Evolutionary conservation across 2,113 vertebrate genomes (phyloP).

Genomic region (Pheucticus melanocephalus): DNA sequence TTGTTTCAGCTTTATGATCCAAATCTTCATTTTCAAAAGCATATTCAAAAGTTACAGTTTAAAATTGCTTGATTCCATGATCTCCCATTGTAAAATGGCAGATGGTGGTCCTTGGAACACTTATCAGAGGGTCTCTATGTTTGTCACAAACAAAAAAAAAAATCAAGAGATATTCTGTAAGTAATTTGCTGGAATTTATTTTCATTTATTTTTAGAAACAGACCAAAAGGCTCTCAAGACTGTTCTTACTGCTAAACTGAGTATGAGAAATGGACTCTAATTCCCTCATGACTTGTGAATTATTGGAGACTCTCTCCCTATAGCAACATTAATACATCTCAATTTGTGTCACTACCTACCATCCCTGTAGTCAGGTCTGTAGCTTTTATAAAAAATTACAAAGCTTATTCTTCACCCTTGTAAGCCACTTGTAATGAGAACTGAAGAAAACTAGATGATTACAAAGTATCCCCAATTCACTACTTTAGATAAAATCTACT

Average conservation of each 20-base stretch:
- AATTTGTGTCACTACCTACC: background rate
- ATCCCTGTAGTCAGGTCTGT: background rate
- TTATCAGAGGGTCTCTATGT: background rate
- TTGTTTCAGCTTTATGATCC: background rate
- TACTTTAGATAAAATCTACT: background rate
- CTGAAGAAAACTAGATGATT: background rate
- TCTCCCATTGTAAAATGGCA: background rate
- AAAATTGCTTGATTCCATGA: background rate
- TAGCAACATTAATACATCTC: background rate
- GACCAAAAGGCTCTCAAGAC: background rate
- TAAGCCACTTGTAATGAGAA: background rate
- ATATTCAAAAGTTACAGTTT: background rate
- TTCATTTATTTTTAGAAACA: background rate
- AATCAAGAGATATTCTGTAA: background rate
- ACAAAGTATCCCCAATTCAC: background rate
- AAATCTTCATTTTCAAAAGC: background rate
- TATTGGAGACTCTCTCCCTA: background rate
- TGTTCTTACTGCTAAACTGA: background rate
- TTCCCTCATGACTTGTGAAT: background rate
- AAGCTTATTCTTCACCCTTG: background rate
- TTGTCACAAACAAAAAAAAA: background rate
- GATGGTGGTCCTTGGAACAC: background rate
- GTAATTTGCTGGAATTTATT: background rate
- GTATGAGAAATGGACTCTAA: background rate
- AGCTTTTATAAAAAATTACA: background rate